phyloP scores from a whole-genome alignment of 2,888 invertebrate genomes.

The Orgyia antiqua region DNA sequence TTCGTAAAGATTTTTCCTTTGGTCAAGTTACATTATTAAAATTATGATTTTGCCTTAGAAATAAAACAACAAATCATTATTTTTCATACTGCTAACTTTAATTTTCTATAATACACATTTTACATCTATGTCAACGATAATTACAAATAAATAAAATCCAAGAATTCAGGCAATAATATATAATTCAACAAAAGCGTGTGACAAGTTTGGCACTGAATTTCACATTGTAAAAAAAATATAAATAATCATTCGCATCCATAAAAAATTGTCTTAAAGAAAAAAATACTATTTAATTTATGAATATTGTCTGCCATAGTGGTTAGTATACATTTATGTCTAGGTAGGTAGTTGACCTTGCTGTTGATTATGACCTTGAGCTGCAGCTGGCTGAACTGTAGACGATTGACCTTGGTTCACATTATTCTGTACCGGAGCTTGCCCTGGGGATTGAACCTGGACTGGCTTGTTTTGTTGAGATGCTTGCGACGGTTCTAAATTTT shows the following conservation, averaged over 20 bases:
- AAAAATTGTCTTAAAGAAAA: too few relatives aligned
- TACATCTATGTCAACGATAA: slow-evolving; percentile 10
- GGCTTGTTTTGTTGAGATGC: slow-evolving; percentile 7
- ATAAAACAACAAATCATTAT: too few relatives aligned
- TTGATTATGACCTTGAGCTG: slow-evolving; percentile 25
- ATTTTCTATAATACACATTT: slow-evolving; percentile 15
- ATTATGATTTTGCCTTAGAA: too few relatives aligned
- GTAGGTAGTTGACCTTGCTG: slow-evolving; percentile 17
- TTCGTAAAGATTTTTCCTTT: too few relatives aligned
- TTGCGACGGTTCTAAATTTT: slow-evolving; percentile 15
- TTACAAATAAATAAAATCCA: slow-evolving; percentile 14
- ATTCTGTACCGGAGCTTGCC: slow-evolving; percentile 14
- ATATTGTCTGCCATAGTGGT: too few relatives aligned
- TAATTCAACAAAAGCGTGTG: slow-evolving; percentile 25
- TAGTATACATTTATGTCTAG: too few relatives aligned
- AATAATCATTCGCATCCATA: background rate
- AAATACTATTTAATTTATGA: too few relatives aligned
- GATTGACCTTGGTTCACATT: slow-evolving; percentile 18
- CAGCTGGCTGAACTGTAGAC: slow-evolving; percentile 17
- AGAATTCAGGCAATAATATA: slow-evolving; percentile 16
- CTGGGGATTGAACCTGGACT: slow-evolving; percentile 26
- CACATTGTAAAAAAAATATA: slow-evolving; percentile 2
- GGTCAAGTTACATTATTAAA: too few relatives aligned
- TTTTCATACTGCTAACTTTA: slow-evolving; percentile 15
- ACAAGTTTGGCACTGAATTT: slow-evolving; percentile 33